Conservation (phyloP, 2,888 invertebrate genomes). For the Tipula unca region DNA sequence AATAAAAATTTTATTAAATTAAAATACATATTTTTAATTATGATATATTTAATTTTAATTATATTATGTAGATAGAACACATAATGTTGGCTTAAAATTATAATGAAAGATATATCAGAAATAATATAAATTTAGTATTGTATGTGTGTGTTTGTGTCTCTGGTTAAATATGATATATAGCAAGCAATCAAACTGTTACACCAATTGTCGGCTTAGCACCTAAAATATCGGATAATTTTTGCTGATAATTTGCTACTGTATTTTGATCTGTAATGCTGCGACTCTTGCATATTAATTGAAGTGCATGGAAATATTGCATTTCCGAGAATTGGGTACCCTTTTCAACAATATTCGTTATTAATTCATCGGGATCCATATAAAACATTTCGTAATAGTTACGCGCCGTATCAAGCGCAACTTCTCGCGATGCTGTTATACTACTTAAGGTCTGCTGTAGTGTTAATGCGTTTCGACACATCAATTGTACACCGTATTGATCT, state of each 20-base stretch:
- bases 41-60: background rate
- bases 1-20: constrained; percentile 1
- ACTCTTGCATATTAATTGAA: constrained; percentile 65
- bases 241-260: constrained; percentile 59
- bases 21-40: no score
- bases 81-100: background rate
- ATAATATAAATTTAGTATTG: background rate
- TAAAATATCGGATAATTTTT: constrained; percentile 74
- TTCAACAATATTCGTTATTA: constrained; percentile 73
- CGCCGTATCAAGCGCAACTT: constrained; percentile 81
- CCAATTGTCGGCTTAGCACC: constrained; percentile 61
- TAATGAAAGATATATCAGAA: background rate
- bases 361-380: constrained; percentile 72
- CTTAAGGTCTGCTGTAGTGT: constrained; percentile 78
- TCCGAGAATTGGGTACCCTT: constrained; percentile 82
- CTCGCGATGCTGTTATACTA: constrained; percentile 71
- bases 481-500: constrained; percentile 72
- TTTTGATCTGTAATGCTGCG: constrained; percentile 46
- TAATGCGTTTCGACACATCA: constrained; percentile 78
- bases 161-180: background rate
- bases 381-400: constrained; percentile 82
- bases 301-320: constrained; percentile 77
- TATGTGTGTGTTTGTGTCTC: background rate
- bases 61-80: background rate
- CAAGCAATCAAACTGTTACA: constrained; percentile 49